Evolutionary conservation across 1,140 invertebrate species (phyloP), one percentile per base, ranked within the genome.

Genomic region (Antheraea mylitta): DNA sequence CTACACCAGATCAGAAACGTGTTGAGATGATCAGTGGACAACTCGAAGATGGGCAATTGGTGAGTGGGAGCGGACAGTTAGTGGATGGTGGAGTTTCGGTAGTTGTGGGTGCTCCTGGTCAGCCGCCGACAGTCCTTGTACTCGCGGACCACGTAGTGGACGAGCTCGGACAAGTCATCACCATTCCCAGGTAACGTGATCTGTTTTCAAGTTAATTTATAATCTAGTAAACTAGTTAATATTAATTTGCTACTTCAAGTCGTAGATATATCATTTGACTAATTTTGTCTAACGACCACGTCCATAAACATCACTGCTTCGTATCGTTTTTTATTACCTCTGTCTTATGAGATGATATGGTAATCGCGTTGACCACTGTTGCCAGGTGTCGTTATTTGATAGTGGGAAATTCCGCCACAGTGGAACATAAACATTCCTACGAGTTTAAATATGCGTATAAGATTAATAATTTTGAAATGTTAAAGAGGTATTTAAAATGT

Each of bases 1-100:
- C 96, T 53, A 94, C 95, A 36, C 91, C 92, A 37, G 92, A 93
- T 72, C 92, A 93, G 77, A 93, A 92, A 71, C 75, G 92, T 45
- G 92, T 93, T 16, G 92, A 93, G 79, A 92, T 92, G 90, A 93
- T 93, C 64, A 93, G 91, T 67, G 92, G 90, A 5, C 91, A 93
- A 70, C 68, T 91, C 38, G 87, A 90, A 58, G 90, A 90, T 62
- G 90, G 87, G 7, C 88, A 90, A 69, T 76, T 91, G 38, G 81
- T 89, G 45, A 78, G 84, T 68, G 80, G 89, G 58, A 82, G 85
- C 9, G 90, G 89, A 7, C 87, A 87, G 71, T 73, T 90, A 58
- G 91, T 90, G 66, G 87, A 91, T 53, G 89, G 89, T 64, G 90
- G 90, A 37, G 90, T 92, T 48, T 92, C 90, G 4, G 91, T 92